Conservation (phyloP, 2,888 invertebrate species). For the Aspidiotus destructor region DNA sequence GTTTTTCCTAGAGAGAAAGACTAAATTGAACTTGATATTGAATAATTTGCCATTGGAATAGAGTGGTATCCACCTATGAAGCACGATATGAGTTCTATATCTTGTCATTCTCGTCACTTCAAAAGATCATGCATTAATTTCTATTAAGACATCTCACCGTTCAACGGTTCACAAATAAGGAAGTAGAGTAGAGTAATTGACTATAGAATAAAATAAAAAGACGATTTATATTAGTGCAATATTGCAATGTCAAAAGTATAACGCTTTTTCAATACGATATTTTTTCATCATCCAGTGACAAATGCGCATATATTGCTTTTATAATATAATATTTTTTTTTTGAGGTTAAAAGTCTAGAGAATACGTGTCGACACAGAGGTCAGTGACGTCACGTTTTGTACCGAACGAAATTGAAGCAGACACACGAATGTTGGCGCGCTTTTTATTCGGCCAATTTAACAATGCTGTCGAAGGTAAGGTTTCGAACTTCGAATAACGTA, state of each 20-base stretch:
- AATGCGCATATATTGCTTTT: no score
- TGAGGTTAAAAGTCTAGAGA: conserved; percentile 24
- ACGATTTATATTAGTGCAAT: background rate
- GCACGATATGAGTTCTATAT: no score
- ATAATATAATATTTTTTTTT: conserved; percentile 6
- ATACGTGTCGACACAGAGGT: conserved; percentile 25
- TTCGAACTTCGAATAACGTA: conserved; percentile 25
- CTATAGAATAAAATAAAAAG: background rate
- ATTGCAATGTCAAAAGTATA: background rate
- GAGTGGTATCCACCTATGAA: no score
- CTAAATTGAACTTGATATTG: no score
- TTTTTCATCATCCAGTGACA: no score
- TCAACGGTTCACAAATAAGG: no score
- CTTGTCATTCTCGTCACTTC: no score
- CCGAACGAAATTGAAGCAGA: conserved; percentile 19
- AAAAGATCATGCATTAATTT: no score
- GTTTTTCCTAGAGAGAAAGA: no score
- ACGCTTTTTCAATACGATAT: no score
- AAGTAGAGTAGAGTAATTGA: background rate
- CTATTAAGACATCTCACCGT: no score
- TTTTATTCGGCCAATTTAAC: conserved; percentile 21
- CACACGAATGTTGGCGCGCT: conserved; percentile 16
- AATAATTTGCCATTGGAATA: no score
- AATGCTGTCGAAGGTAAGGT: conserved; percentile 19
- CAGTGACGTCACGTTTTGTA: conserved; percentile 31